phyloP scores from a whole-genome alignment of 2,888 invertebrate species.

The Thelaira solivaga region DNA sequence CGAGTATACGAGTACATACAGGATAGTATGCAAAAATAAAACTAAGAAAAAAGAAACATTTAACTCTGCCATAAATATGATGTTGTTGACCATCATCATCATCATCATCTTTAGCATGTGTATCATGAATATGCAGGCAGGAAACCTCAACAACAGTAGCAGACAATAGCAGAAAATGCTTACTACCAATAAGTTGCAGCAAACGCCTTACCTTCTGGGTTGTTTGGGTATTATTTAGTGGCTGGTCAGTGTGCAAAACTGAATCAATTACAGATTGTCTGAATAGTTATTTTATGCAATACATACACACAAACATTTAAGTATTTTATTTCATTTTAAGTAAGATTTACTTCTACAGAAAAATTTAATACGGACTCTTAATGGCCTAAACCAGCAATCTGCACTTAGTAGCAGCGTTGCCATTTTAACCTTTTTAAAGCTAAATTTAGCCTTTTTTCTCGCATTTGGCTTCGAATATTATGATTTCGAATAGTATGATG shows the following conservation, averaged over 20 bases:
- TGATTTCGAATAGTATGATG: too few relatives aligned
- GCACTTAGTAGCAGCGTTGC: too few relatives aligned
- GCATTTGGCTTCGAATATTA: too few relatives aligned
- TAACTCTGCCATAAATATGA: constrained; percentile 13
- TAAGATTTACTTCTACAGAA: too few relatives aligned
- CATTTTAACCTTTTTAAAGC: too few relatives aligned
- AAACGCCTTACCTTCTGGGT: too few relatives aligned
- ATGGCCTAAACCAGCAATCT: too few relatives aligned
- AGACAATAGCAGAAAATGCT: background rate
- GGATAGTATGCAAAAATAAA: background rate
- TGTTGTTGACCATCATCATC: constrained; percentile 6
- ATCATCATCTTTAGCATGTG: background rate
- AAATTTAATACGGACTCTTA: too few relatives aligned
- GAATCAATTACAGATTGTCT: constrained; percentile 36
- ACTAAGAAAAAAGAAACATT: background rate
- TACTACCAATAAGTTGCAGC: background rate
- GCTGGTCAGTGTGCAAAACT: constrained; percentile 26
- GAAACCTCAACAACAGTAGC: background rate
- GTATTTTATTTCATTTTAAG: too few relatives aligned
- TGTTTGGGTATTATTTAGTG: too few relatives aligned
- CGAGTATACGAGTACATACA: too few relatives aligned
- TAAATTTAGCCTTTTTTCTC: too few relatives aligned
- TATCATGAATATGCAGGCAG: constrained; percentile 17
- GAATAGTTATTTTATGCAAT: constrained; percentile 39
- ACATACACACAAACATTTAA: background rate